A percentile compares a stretch with the other conserved stretches of the same genome.
Conservation (phyloP, 2,113 vertebrate genomes). For the Neomonachus schauinslandi region DNA sequence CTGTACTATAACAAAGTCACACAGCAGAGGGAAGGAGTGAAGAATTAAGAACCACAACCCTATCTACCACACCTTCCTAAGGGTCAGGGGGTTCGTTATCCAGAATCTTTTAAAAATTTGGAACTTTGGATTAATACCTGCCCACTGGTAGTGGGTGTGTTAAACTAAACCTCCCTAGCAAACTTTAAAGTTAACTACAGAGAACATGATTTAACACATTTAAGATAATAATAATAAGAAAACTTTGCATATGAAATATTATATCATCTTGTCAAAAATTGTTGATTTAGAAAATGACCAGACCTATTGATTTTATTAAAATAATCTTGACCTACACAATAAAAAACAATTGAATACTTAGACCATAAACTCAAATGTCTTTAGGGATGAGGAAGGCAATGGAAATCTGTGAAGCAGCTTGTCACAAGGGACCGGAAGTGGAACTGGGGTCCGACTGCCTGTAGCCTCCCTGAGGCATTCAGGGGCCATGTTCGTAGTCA, state of each 20-base stretch:
- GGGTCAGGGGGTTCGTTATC: neutral
- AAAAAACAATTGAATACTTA: neutral
- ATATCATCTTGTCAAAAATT: neutral
- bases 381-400: neutral
- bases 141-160: neutral
- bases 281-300: neutral
- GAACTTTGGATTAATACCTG: neutral
- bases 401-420: neutral
- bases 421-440: neutral
- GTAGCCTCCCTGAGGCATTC: neutral
- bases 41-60: neutral
- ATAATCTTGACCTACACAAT: slow-evolving; percentile 8
- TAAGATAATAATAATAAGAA: slow-evolving; percentile 28
- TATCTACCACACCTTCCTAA: neutral
- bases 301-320: slow-evolving; percentile 26
- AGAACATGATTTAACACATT: slow-evolving; percentile 3
- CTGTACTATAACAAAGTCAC: neutral
- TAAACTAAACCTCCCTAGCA: neutral
- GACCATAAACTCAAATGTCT: neutral
- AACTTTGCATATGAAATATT: neutral
- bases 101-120: neutral
- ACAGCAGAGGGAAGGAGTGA: neutral
- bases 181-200: neutral
- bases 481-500: neutral
- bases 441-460: neutral